Conservation (phyloP, 2,888 invertebrate genomes). For the Ligdia adustata region DNA sequence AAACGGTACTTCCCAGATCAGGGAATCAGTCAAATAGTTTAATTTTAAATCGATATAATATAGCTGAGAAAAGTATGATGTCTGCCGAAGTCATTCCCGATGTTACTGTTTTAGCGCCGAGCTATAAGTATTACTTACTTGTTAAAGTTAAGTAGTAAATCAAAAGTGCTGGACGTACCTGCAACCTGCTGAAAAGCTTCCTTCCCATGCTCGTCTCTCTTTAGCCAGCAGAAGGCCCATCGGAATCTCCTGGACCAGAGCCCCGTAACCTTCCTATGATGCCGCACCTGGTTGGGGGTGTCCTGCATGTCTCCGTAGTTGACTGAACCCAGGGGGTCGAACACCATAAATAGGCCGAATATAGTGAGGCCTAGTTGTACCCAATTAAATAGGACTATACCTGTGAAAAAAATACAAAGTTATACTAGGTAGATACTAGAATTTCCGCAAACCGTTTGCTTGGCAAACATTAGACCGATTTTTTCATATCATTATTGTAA, state of each 20-base stretch:
- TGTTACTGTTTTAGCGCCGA: no score
- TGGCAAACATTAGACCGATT: no score
- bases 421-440: no score
- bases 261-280: constrained; percentile 88
- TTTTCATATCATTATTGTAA: no score
- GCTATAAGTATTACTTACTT: no score
- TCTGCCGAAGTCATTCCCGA: no score
- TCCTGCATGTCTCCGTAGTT: constrained; percentile 86
- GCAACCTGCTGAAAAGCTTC: constrained; percentile 92
- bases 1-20: no score
- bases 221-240: constrained; percentile 89
- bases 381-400: constrained; percentile 93
- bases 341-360: constrained; percentile 90
- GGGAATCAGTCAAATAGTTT: no score
- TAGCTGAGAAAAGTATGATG: no score
- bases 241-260: constrained; percentile 90
- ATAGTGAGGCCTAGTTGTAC: constrained; percentile 89
- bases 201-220: constrained; percentile 89
- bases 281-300: constrained; percentile 86
- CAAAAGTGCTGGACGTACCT: constrained; percentile 80
- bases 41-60: no score
- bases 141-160: no score
- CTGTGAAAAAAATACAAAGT: constrained; percentile 62
- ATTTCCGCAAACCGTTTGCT: no score
- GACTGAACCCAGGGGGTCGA: constrained; percentile 91